Conservation (phyloP, 37 sponge, comb jelly and placozoan species). For the Bolinopsis microptera region DNA sequence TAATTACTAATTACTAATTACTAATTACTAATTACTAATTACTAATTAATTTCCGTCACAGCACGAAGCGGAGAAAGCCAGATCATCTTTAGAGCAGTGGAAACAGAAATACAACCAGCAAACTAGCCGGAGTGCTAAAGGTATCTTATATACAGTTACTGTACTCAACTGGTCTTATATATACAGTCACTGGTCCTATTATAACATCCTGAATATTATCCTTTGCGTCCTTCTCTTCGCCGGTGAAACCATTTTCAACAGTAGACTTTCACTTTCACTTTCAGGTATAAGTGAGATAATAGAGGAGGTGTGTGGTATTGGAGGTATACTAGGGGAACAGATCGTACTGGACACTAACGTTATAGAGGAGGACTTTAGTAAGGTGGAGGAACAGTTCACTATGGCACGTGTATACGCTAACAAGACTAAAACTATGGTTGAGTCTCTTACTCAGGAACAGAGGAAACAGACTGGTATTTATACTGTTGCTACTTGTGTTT, state of each 20-base stretch:
- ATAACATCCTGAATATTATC: no score
- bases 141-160: no score
- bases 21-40: no score
- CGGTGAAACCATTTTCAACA: no score
- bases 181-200: no score
- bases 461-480: constrained; percentile 32
- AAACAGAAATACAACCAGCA: constrained; percentile 51
- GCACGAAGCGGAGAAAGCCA: constrained; percentile 65
- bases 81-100: constrained; percentile 27
- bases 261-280: no score
- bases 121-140: constrained; percentile 35
- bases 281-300: constrained; percentile 16
- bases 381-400: constrained; percentile 69
- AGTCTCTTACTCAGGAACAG: background rate
- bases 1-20: no score
- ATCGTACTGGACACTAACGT: constrained; percentile 31
- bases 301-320: constrained; percentile 1
- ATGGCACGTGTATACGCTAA: constrained; percentile 53
- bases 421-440: constrained; percentile 62
- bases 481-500: no score
- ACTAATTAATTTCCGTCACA: background rate
- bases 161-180: no score
- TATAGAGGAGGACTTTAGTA: constrained; percentile 65
- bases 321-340: constrained; percentile 5
- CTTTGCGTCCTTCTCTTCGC: no score